phyloP scores from a whole-genome alignment of 2,888 invertebrate species.

The Drosophila phalerata region DNA sequence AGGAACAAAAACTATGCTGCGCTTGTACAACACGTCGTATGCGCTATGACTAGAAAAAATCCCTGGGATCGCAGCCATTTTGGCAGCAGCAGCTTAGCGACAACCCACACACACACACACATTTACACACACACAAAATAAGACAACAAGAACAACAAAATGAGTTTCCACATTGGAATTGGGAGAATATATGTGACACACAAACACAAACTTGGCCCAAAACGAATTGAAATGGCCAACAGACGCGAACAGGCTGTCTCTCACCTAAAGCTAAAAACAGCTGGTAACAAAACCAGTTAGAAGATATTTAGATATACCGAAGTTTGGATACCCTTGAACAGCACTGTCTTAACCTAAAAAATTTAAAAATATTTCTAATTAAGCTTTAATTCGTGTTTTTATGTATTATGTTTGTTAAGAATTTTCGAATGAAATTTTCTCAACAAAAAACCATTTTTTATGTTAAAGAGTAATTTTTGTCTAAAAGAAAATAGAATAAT shows the following conservation, averaged over 20 bases:
- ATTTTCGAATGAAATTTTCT: too few relatives aligned
- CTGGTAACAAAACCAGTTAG: slow-evolving; percentile 11
- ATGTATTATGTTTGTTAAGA: too few relatives aligned
- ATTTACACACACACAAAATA: slow-evolving; percentile 11
- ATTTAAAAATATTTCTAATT: too few relatives aligned
- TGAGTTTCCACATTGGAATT: slow-evolving; percentile 36
- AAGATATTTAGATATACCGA: background rate
- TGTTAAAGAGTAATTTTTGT: too few relatives aligned
- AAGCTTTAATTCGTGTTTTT: too few relatives aligned
- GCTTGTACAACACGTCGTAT: slow-evolving; percentile 56
- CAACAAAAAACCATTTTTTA: too few relatives aligned
- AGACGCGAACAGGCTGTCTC: slow-evolving; percentile 27
- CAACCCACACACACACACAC: slow-evolving; percentile 16
- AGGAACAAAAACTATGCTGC: slow-evolving; percentile 4
- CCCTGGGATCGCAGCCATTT: slow-evolving; percentile 34
- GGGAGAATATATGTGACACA: slow-evolving; percentile 28
- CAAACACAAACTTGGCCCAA: slow-evolving; percentile 53
- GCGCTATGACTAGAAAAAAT: slow-evolving; percentile 29
- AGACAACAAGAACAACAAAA: slow-evolving; percentile 44
- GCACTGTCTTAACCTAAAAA: too few relatives aligned
- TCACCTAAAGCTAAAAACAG: slow-evolving; percentile 24
- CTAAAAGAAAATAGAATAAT: too few relatives aligned
- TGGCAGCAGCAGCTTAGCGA: slow-evolving; percentile 41
- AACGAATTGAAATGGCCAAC: slow-evolving; percentile 46
- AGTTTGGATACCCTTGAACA: background rate